Base-by-base conservation (phyloP, 2,888 invertebrate genomes). In the Melanostoma scalare region DNA sequence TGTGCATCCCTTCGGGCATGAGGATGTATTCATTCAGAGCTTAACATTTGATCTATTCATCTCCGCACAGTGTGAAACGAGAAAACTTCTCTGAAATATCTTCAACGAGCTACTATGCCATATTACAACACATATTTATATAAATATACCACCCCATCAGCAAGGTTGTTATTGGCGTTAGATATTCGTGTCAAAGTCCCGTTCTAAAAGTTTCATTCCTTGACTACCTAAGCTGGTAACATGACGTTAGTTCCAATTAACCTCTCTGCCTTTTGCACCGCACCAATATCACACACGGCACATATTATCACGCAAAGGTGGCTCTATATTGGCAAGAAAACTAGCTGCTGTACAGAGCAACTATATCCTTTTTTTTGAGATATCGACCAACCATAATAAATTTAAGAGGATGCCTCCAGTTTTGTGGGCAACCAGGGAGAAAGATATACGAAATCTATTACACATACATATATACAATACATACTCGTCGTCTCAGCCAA, bases 211-310 rank as follows among this genome's bases (percentile, higher is more conserved):
- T 82, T 82, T 73, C 20, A 20, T 20, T 68, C 55, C 20, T 40
- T 52, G 38, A 58, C 48, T 40, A 68, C 56, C 53, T 38, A 38
- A 50, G 63, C 38, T 38, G 75, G 69, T 71, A 75, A 42, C 65
- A 76, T 80, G 71, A 65, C 75, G 81, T 56, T 82, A 77, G 72
- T 82, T 77, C 81, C 81, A 82, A 82, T 82, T 77, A 82, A 77
- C 77, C 61, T 60, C 50, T 63, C 50, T 50, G 35, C 46, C 46
- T 46, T 38, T 50, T 31, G 63, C 38, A 65, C 50, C 56, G 55
- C 38, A 53, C 9, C 40, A 52, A 30, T 44, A 9, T 35, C 48
- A 60, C 67, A 46, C 10, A 67, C 20, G 20, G 20, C 20, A 20
- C 20, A 20, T 20, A 20, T 20, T 20, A 20, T 72, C 68, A 52